phyloP scores from a whole-genome alignment of 2,113 vertebrate genomes.

The Syrrhaptes paradoxus region DNA sequence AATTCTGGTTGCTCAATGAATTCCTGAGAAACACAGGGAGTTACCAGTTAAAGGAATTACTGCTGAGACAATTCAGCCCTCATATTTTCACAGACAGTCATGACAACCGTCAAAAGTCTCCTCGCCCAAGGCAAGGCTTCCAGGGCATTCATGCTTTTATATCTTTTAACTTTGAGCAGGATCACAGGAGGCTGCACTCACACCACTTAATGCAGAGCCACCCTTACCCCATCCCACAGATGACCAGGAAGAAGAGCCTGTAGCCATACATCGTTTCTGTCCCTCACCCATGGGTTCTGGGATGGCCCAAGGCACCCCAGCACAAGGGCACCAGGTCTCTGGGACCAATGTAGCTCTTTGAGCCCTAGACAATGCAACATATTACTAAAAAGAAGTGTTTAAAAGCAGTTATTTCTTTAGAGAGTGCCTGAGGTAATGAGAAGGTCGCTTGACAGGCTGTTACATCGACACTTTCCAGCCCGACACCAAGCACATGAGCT shows the following conservation, averaged over 20 bases:
- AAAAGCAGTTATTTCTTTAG: not conserved
- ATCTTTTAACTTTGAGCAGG: not conserved
- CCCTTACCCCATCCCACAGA: not conserved
- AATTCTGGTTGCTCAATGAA: not conserved
- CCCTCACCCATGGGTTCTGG: not conserved
- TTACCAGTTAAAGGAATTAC: not conserved
- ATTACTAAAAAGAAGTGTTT: not conserved
- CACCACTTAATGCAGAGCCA: accelerated
- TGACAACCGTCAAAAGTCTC: not conserved
- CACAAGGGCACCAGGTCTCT: not conserved
- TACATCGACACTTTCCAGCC: not conserved
- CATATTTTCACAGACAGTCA: not conserved
- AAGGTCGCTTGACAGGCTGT: not conserved
- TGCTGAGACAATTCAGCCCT: not conserved
- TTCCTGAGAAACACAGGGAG: not conserved
- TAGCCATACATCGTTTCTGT: not conserved
- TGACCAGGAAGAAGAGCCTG: not conserved
- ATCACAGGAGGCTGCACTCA: not conserved
- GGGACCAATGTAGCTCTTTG: not conserved
- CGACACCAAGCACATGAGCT: not conserved
- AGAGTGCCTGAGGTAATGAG: not conserved
- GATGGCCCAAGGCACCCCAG: not conserved
- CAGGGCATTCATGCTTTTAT: not conserved
- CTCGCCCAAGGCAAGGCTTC: not conserved
- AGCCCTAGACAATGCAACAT: not conserved